Base-by-base conservation (phyloP, 2,113 vertebrate genomes). In the Dromiciops gliroides region DNA sequence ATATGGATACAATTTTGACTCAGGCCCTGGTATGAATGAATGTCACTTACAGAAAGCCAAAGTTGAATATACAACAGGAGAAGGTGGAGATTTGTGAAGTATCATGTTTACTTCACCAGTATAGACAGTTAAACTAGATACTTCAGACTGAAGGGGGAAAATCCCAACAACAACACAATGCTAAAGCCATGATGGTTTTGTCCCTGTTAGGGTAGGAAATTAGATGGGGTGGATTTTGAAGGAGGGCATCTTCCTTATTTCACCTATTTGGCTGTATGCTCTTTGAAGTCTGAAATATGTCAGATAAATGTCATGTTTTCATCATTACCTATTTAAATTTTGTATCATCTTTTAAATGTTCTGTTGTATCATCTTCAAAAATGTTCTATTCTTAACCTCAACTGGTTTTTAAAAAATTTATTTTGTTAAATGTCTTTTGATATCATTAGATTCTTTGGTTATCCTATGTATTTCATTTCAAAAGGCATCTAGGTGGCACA, bases 311-410 rank as follows among this genome's bases (percentile, higher is more conserved):
- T 90, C 37, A 8, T 51, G n/a, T 89, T 95, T 97, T 89, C 48
- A 75, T 89, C 94, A 91, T 51, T 89, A 52, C 16, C 51, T 94
- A 1, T 90, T 48, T 11, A 56, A 50, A 90, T 92, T 91, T 96
- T 92, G 19, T 24, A n/a, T 94, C 60, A 56, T 67, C n/a, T 92
- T 8, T 48, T n/a, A 56, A 9, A 53, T 53, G 31, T 67, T 67
- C 10, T 67, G 28, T 56, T 56, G 8, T 28, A 56, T 56, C 53
- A 28, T 56, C 26, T 56, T 56, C 8, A 19, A 83, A 83, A 83
- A 8, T 83, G 67, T 23, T 83, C 67, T 83, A 83, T 44, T 44
- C 67, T 83, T 83, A 83, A 23, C n/a, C n/a, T 83, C 44, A 19
- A 44, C 19, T 83, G n/a, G 37, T 75, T 75, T 75, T 83, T 23